These are phyloP conservation scores for Arctopsyche grandis DNA, from an alignment of 1,140 invertebrate species.

Conservation along the genomic window DNA sequence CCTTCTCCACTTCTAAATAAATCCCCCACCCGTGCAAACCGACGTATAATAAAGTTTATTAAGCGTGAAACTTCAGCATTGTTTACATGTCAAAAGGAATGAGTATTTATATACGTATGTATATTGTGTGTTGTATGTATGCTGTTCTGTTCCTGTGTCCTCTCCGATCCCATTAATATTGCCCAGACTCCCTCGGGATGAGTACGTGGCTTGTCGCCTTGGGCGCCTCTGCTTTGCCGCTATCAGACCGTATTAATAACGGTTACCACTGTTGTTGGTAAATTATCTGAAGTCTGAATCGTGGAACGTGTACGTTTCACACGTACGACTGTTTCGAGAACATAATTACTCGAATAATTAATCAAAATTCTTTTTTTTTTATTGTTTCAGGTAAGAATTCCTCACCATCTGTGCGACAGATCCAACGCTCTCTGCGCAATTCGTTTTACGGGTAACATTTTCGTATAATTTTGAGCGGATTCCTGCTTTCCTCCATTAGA, in stretches of 20 bases:
- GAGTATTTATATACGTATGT: not conserved
- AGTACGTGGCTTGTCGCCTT: slow-evolving; percentile 9
- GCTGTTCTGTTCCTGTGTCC: slow-evolving; percentile 1
- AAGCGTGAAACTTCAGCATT: not conserved
- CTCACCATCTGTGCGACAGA: not conserved
- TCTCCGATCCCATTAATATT: slow-evolving; percentile 43
- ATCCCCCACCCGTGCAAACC: not conserved
- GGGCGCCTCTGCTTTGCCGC: slow-evolving; percentile 11
- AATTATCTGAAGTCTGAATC: slow-evolving; percentile 22
- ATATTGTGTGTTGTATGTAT: too few species aligned
- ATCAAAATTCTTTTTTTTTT: slow-evolving; percentile 4
- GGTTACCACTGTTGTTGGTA: slow-evolving; percentile 17
- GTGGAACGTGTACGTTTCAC: not conserved
- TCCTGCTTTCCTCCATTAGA: not conserved
- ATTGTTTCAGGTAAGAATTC: slow-evolving; percentile 23
- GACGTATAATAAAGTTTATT: not conserved
- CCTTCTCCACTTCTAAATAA: not conserved
- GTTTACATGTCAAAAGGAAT: slow-evolving; percentile 8
- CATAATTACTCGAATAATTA: not conserved
- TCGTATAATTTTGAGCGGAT: not conserved
- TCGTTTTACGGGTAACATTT: not conserved
- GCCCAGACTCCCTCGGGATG: slow-evolving; percentile 44
- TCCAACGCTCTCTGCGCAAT: too few species aligned
- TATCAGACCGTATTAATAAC: slow-evolving; percentile 33
- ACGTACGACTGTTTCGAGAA: not conserved